Base-by-base conservation (phyloP, 2,113 vertebrate species). In the Chamaea fasciata region DNA sequence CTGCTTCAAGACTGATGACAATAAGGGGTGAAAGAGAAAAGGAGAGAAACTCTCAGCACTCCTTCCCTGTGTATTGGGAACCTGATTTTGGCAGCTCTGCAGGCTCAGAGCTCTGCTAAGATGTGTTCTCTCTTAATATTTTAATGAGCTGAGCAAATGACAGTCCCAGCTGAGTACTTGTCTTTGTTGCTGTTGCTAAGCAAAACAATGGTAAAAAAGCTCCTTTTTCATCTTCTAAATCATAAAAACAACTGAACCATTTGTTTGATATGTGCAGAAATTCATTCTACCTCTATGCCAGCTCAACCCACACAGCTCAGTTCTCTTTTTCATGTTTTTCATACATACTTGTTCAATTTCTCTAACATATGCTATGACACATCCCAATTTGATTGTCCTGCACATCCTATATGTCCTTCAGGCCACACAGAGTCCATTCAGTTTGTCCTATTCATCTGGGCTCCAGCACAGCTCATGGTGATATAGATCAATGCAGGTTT, bases 161-260 rank as follows among this genome's bases (percentile, higher is more conserved):
- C 81, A 97, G 75, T 96, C 85, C 81, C 89, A 90, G 70, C 42
- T 95, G 83, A 97, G 84, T 77, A 89, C 78, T 85, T 37, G 15
- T 80, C 70, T 97, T 96, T 96, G 70, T 93, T 97, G 80, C 92
- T 97, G 93, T 97, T 98, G 95, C 95, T 94, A 96, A 97, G 95
- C 90, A 95, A 96, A 96, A 93, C 50, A 84, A 77, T 16, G 13
- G 47, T 56, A 90, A 96, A 94, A 97, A 89, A 90, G 57, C 31
- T 92, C 83, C 42, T 73, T 95, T 96, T 91, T 75, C 50, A 78
- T 92, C 89, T 90, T 94, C 68, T 94, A 93, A 96, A 95, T 91
- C 63, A 53, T 80, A 96, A 96, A 97, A 94, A 83, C 53, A 94
- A 71, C 63, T 2, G 10, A 95, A 73, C 42, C 55, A 80, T 91